Evolutionary conservation across 1,140 invertebrate species (phyloP).

Genomic region (Stenopsyche tienmushanensis): DNA sequence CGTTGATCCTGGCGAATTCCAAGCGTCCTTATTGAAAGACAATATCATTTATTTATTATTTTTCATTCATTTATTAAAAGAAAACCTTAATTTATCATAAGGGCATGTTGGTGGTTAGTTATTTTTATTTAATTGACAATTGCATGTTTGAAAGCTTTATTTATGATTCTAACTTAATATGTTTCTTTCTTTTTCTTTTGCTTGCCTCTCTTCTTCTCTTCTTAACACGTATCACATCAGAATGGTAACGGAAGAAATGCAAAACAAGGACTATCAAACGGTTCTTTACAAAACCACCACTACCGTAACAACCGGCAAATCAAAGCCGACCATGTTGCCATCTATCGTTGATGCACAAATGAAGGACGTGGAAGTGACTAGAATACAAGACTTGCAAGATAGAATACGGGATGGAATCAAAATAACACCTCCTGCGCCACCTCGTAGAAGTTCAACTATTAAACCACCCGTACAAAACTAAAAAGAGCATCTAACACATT

Average conservation of each 20-base stretch:
- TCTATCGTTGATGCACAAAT: slow-evolving; percentile 15
- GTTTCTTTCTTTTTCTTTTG: slow-evolving; percentile 25
- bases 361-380: background rate
- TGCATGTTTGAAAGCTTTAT: background rate
- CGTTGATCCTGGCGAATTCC: too few relatives aligned
- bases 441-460: slow-evolving; percentile 8
- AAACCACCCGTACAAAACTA: background rate
- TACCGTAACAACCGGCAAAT: background rate
- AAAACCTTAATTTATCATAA: background rate
- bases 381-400: slow-evolving; percentile 8
- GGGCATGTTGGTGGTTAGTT: background rate
- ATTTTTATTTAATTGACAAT: background rate
- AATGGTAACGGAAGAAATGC: slow-evolving; percentile 5
- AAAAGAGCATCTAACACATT: too few relatives aligned
- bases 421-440: slow-evolving; percentile 7
- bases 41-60: background rate
- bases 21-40: too few relatives aligned
- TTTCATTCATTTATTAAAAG: too few relatives aligned
- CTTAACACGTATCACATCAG: slow-evolving; percentile 21
- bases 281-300: slow-evolving; percentile 38
- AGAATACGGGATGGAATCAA: background rate
- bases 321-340: slow-evolving; percentile 4
- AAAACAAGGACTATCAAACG: slow-evolving; percentile 17
- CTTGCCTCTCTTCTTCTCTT: slow-evolving; percentile 23
- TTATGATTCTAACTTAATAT: slow-evolving; percentile 11